A percentile compares a stretch with the other conserved stretches of the same genome.
Evolutionary conservation across 2,113 vertebrate genomes (phyloP).

Genomic region (Tetrax tetrax): DNA sequence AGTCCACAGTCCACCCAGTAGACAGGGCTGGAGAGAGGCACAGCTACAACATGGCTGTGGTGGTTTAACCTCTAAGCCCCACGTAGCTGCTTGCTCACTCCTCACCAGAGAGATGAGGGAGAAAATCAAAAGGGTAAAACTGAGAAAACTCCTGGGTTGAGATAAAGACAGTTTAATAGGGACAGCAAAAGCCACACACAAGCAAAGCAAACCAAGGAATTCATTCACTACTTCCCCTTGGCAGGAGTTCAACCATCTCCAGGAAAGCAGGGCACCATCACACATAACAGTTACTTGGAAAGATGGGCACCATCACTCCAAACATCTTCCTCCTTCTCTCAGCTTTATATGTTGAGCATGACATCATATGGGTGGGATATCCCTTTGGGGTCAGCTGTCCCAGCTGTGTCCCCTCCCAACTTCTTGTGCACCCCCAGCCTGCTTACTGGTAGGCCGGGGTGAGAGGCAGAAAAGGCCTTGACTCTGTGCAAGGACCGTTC

Average conservation of each 20-base stretch:
- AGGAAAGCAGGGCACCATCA: not conserved
- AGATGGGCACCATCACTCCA: too few species aligned
- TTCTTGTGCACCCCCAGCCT: not conserved
- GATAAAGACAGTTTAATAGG: not conserved
- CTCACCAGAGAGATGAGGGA: too few species aligned
- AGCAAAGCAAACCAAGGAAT: not conserved
- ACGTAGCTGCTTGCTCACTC: rapidly evolving
- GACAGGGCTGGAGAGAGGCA: not conserved
- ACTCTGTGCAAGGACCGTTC: not conserved
- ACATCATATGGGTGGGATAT: too few species aligned
- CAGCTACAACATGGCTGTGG: rapidly evolving
- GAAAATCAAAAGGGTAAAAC: not conserved
- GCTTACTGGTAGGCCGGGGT: not conserved
- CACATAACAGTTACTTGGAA: not conserved
- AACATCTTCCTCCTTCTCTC: not conserved
- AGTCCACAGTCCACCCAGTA: rapidly evolving
- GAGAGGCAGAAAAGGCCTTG: not conserved
- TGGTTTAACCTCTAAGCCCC: not conserved
- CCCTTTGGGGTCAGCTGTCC: not conserved
- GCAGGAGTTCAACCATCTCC: not conserved
- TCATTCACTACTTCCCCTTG: not conserved
- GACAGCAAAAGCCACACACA: rapidly evolving
- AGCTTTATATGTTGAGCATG: not conserved
- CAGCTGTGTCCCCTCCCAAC: not conserved
- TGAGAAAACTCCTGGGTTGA: not conserved